phyloP scores from a whole-genome alignment of 2,113 vertebrate genomes.

The Oncorhynchus keta region DNA sequence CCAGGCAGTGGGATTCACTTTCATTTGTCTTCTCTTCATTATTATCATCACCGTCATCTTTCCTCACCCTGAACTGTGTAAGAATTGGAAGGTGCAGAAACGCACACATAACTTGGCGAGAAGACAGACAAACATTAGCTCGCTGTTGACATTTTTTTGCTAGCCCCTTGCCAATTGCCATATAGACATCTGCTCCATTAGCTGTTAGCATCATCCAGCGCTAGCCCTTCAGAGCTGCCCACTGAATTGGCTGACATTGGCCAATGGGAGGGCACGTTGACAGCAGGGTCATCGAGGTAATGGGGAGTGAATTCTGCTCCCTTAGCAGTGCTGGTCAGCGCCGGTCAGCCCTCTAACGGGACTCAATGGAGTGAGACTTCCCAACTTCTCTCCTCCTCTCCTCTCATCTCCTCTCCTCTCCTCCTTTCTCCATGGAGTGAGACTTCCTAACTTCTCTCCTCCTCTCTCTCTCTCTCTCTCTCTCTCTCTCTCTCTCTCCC shows the following conservation, averaged over 20 bases:
- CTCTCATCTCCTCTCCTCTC: not conserved
- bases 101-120: not conserved
- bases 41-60: too few relatives aligned
- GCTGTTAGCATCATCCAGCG: slow-evolving; percentile 35
- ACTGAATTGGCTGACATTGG: slow-evolving; percentile 22
- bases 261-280: slow-evolving; percentile 34
- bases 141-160: not conserved
- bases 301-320: slow-evolving; percentile 26
- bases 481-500: too few relatives aligned
- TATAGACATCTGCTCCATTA: slow-evolving; percentile 9
- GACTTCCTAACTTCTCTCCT: slow-evolving; percentile 10
- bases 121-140: not conserved
- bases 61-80: not conserved
- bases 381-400: not conserved
- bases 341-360: slow-evolving; percentile 15
- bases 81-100: not conserved
- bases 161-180: not conserved
- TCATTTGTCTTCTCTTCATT: not conserved
- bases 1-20: not conserved
- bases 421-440: slow-evolving; percentile 13
- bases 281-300: slow-evolving; percentile 33
- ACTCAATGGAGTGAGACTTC: slow-evolving; percentile 26
- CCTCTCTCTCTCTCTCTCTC: too few relatives aligned
- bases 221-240: slow-evolving; percentile 18
- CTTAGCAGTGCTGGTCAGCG: slow-evolving; percentile 29